Evolutionary conservation across 2,797 vertebrate species (phyloP), one percentile per base, ranked within the genome.

Genomic region (Echiichthys vipera): DNA sequence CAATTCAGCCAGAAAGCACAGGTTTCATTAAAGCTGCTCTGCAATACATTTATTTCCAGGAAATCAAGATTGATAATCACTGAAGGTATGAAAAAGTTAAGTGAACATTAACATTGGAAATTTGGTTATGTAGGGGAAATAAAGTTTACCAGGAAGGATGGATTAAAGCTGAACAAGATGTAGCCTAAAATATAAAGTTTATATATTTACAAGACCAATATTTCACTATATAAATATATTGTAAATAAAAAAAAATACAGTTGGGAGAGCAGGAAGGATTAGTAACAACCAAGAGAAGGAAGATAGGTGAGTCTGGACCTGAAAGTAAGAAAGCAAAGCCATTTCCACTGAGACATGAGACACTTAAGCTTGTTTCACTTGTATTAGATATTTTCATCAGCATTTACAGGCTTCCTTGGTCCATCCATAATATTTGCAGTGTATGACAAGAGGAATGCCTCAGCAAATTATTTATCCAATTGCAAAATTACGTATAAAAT

Each of bases 271-370:
- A 39, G 30, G 18, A 18, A 18, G n/a, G 14, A 4, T 9, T 1
- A 17, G 36, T 12, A 11, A 24, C 27, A 55, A 34, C 11, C 24
- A 37, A 30, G 53, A 56, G n/a, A 20, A 18, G 7, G 8, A 32
- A 36, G 32, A n/a, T 3, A 17, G 55, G 34, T 4, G 7, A 34
- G 32, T 55, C 6, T 4, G 29, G 36, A 63, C 29, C n/a, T 17
- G 24, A 61, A 25, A 34, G 22, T 61, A 9, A 32, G 7, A n/a
- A 40, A 63, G 29, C 40, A 63, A 56, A 30, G 17, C 37, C 53
- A 30, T 64, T 58, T 20, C 45, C 22, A 22, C 43, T 57, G 43
- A 73, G 53, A 42, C n/a, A 58, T 20, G 42, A 67, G 17, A 37
- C 6, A 22, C 8, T 20, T 34, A 42, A 51, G 25, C 46, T 53